phyloP scores from a whole-genome alignment of 2,113 vertebrate species.

The Eurystomus gularis region DNA sequence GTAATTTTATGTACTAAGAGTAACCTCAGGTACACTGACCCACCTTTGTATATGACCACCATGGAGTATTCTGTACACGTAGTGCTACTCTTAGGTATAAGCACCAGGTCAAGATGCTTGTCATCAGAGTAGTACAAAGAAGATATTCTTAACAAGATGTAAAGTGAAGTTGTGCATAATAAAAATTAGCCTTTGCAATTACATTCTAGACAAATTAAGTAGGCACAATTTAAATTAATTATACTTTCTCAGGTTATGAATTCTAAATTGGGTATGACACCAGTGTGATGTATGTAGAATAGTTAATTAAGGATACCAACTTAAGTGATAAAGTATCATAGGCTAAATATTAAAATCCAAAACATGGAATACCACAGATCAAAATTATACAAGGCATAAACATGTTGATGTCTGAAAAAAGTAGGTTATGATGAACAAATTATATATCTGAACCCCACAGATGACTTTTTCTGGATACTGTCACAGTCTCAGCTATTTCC shows the following conservation, averaged over 20 bases:
- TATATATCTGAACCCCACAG: not conserved
- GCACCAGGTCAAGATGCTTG: not conserved
- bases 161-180: not conserved
- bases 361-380: not conserved
- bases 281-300: not conserved
- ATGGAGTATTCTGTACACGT: accelerated
- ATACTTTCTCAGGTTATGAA: not conserved
- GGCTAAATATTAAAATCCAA: not conserved
- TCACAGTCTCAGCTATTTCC: not conserved
- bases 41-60: not conserved
- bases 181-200: not conserved
- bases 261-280: not conserved
- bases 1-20: accelerated
- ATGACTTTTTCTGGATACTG: not conserved
- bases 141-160: not conserved
- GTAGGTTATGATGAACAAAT: not conserved
- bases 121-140: not conserved
- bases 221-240: not conserved
- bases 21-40: not conserved
- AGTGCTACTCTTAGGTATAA: not conserved
- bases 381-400: not conserved
- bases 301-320: not conserved
- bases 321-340: not conserved
- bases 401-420: not conserved
- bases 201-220: not conserved